Percentiles rank a stretch among this genome's conserved stretches.
phyloP scores from a whole-genome alignment of 2,888 invertebrate species.

The Melitaea athalia region DNA sequence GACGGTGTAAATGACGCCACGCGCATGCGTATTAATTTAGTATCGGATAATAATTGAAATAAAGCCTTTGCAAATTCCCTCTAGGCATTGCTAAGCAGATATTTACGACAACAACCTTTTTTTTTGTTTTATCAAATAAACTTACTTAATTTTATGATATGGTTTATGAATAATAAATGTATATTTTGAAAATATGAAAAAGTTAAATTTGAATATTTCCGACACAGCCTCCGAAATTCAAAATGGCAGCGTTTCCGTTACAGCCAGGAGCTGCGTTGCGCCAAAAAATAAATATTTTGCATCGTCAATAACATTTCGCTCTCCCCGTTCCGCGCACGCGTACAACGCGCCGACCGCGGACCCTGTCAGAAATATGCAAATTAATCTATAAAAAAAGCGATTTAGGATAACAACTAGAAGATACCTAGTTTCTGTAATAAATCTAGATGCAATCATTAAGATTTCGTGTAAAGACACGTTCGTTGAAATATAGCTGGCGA shows the following conservation, averaged over 20 bases:
- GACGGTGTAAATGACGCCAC: slow-evolving; percentile 59
- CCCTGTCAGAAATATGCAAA: slow-evolving; percentile 81
- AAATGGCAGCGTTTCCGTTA: slow-evolving; percentile 46
- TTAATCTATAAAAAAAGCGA: slow-evolving; percentile 75
- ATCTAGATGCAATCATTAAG: slow-evolving; percentile 35
- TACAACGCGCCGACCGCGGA: slow-evolving; percentile 48
- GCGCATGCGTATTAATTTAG: slow-evolving; percentile 65
- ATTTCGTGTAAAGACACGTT: slow-evolving; percentile 41
- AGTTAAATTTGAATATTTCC: slow-evolving; percentile 15
- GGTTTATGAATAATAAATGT: neutral
- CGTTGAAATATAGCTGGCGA: slow-evolving; percentile 2
- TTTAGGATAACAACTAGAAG: slow-evolving; percentile 60
- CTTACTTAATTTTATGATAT: slow-evolving; percentile 8
- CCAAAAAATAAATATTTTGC: slow-evolving; percentile 79
- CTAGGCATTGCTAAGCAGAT: slow-evolving; percentile 62
- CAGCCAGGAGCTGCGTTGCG: slow-evolving; percentile 53
- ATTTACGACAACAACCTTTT: slow-evolving; percentile 66
- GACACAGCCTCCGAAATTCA: slow-evolving; percentile 38
- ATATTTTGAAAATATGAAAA: neutral
- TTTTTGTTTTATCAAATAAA: slow-evolving; percentile 40
- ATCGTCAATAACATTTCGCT: slow-evolving; percentile 77
- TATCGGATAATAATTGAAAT: slow-evolving; percentile 79
- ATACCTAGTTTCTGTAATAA: slow-evolving; percentile 47
- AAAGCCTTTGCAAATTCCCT: slow-evolving; percentile 68
- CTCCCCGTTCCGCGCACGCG: slow-evolving; percentile 67